These are phyloP conservation scores for Manacus vitellinus DNA, from an alignment of 2,113 vertebrate genomes.

Conservation along the genomic window DNA sequence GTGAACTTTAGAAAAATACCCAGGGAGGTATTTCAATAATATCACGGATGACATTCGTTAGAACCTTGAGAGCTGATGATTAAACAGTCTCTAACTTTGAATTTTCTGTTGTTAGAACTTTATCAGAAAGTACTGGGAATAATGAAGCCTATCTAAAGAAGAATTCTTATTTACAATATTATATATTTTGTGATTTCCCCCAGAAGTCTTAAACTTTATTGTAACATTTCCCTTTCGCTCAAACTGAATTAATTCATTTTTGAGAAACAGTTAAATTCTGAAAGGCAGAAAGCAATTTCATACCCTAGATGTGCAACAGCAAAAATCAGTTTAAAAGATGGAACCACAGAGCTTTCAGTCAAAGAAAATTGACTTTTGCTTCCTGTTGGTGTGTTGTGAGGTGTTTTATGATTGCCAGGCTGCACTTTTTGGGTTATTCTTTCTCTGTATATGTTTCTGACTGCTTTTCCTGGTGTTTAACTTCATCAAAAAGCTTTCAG, in stretches of 20 bases:
- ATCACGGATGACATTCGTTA: not conserved
- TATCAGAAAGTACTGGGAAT: not conserved
- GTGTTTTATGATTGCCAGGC: not conserved
- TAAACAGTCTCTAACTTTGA: not conserved
- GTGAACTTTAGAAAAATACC: constrained; percentile 11
- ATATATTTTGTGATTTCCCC: not conserved
- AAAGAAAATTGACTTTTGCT: not conserved
- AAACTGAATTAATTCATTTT: not conserved
- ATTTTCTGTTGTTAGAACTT: not conserved
- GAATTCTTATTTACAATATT: not conserved
- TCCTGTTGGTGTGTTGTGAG: not conserved
- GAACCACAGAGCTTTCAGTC: not conserved
- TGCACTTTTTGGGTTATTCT: not conserved
- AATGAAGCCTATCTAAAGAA: not conserved
- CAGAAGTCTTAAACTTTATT: not conserved
- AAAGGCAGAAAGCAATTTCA: not conserved
- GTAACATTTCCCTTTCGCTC: not conserved
- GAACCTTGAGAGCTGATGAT: not conserved
- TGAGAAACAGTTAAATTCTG: not conserved
- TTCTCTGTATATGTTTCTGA: not conserved
- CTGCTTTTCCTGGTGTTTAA: not conserved
- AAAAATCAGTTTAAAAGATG: not conserved
- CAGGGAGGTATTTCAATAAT: not conserved
- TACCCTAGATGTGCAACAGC: not conserved
- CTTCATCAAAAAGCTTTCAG: not conserved